phyloP scores from a whole-genome alignment of 2,797 vertebrate species.

The Sarcophilus harrisii region DNA sequence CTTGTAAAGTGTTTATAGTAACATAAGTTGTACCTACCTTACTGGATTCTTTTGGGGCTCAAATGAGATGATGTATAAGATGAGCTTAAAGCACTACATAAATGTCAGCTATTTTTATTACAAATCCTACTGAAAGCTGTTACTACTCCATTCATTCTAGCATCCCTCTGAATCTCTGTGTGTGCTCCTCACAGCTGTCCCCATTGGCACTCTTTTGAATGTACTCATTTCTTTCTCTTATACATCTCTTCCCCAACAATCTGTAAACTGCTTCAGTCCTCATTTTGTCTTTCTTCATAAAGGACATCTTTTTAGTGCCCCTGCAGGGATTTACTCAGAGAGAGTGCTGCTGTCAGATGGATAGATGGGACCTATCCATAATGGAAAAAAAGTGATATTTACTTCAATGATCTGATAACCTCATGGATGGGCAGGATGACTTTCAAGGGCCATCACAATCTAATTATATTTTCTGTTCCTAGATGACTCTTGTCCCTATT shows the following conservation, averaged over 20 bases:
- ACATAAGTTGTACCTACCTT: background rate
- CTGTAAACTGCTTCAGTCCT: background rate
- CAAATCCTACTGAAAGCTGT: slow-evolving; percentile 5
- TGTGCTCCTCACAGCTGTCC: background rate
- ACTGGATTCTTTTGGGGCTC: background rate
- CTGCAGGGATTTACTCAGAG: background rate
- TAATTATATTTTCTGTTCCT: background rate
- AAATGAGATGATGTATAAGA: background rate
- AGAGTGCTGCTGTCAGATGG: background rate
- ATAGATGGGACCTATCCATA: background rate
- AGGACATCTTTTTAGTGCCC: background rate
- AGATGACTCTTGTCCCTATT: background rate
- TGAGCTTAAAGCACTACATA: background rate
- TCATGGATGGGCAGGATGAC: background rate
- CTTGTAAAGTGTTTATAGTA: background rate
- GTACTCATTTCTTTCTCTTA: background rate
- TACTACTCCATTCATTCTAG: background rate
- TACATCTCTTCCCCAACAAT: background rate
- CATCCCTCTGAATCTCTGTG: background rate
- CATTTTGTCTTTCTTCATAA: background rate
- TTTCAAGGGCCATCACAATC: background rate
- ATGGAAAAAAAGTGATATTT: background rate
- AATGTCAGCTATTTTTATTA: slow-evolving; percentile 10
- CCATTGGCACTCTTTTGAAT: background rate
- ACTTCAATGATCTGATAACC: background rate